phyloP scores from a whole-genome alignment of 2,113 vertebrate species.

The Emydura subglobosa region DNA sequence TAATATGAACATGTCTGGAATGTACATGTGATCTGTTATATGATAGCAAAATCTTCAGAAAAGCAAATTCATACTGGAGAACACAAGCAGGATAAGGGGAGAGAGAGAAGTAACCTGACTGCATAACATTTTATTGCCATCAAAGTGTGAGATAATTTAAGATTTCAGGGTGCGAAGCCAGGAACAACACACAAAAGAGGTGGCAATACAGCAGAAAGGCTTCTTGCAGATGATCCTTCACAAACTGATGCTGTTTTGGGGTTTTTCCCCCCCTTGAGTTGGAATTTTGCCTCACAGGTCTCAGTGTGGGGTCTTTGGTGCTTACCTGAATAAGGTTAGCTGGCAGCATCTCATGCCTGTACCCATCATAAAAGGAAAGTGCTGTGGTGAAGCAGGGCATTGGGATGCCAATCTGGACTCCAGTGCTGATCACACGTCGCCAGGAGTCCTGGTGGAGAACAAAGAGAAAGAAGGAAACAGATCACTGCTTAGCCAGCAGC shows the following conservation, averaged over 20 bases:
- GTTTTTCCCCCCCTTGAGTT: background rate
- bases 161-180: background rate
- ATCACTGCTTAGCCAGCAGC: background rate
- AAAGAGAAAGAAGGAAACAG: background rate
- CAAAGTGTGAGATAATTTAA: background rate
- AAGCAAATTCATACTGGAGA: background rate
- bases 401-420: slow-evolving; percentile 92
- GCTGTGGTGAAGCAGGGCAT: slow-evolving; percentile 98
- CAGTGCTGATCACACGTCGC: slow-evolving; percentile 88
- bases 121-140: background rate
- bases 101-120: background rate
- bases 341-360: slow-evolving; percentile 90
- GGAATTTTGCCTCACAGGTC: background rate
- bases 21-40: background rate
- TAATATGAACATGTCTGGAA: background rate
- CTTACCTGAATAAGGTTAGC: slow-evolving; percentile 96
- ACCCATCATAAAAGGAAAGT: slow-evolving; percentile 96
- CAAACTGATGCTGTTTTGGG: background rate
- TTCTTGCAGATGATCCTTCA: background rate
- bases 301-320: background rate
- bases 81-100: background rate
- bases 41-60: background rate
- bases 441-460: slow-evolving; percentile 86
- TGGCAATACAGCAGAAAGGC: background rate
- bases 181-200: background rate